Conservation (phyloP, 2,888 invertebrate species). For the Tachystola acroxantha region DNA sequence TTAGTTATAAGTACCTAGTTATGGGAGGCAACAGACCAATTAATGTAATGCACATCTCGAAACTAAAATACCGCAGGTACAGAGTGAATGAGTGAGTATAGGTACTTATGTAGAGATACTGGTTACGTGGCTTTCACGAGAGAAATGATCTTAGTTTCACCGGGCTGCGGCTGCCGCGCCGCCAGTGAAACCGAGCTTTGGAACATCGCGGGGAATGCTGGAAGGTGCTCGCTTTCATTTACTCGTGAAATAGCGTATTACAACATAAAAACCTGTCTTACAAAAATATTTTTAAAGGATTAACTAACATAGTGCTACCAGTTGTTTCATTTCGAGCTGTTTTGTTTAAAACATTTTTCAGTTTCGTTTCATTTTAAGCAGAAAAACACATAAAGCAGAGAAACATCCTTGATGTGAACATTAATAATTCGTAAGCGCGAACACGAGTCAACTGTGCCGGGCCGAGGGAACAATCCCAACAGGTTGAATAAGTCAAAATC, state of each 20-base stretch:
- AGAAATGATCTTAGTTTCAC: slow-evolving; percentile 61
- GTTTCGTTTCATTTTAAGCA: too few species aligned
- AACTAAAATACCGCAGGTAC: slow-evolving; percentile 4
- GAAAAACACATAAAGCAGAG: too few species aligned
- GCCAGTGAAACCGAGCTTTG: slow-evolving; percentile 51
- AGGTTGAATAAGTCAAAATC: slow-evolving; percentile 74
- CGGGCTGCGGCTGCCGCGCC: slow-evolving; percentile 30
- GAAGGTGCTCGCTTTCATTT: slow-evolving; percentile 3
- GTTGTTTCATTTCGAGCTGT: too few species aligned
- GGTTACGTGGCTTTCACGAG: slow-evolving; percentile 62
- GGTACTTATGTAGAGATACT: slow-evolving; percentile 36
- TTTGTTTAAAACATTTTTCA: too few species aligned
- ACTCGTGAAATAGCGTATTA: slow-evolving; percentile 1
- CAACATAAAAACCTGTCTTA: background rate
- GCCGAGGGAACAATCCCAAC: slow-evolving; percentile 40
- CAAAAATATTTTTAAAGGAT: background rate
- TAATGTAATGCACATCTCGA: slow-evolving; percentile 9
- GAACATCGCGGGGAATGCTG: slow-evolving; percentile 4
- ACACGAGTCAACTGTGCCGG: slow-evolving; percentile 24
- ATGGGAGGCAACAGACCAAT: slow-evolving; percentile 1
- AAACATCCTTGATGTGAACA: slow-evolving; percentile 9
- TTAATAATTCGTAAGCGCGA: slow-evolving; percentile 33
- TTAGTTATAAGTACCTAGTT: too few species aligned
- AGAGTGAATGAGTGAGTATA: slow-evolving; percentile 16
- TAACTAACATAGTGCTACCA: background rate